A percentile compares a stretch with the other conserved stretches of the same genome.
These are phyloP conservation scores for Willowsia nigromaculata DNA, from an alignment of 2,888 invertebrate species.

Conservation along the genomic window DNA sequence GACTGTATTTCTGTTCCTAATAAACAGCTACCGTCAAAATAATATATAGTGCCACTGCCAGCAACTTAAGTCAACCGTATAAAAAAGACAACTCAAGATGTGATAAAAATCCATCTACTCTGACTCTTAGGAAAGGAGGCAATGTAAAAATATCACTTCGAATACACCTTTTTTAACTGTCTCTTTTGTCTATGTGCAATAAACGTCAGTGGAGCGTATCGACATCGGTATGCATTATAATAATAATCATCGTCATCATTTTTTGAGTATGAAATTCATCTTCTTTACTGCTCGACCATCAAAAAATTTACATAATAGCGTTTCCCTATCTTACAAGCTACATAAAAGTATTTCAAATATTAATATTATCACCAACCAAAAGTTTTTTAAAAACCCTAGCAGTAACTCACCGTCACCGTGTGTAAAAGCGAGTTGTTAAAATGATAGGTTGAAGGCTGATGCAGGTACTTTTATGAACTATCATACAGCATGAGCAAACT, in stretches of 20 bases:
- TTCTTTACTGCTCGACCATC: slow-evolving; percentile 34
- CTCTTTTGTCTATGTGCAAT: slow-evolving; percentile 22
- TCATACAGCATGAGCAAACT: background rate
- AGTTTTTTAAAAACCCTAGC: slow-evolving; percentile 15
- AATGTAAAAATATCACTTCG: slow-evolving; percentile 17
- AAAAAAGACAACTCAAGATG: background rate
- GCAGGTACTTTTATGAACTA: background rate
- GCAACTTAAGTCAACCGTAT: background rate
- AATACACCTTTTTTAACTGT: slow-evolving; percentile 16
- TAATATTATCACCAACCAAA: slow-evolving; percentile 7
- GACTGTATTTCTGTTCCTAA: background rate
- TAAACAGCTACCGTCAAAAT: slow-evolving; percentile 10
- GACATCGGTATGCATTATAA: slow-evolving; percentile 11
- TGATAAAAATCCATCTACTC: slow-evolving; percentile 31
- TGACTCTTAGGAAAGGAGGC: background rate
- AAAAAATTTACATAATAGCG: slow-evolving; percentile 39
- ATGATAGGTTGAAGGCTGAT: background rate
- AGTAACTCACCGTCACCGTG: background rate
- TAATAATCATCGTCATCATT: background rate
- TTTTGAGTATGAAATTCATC: slow-evolving; percentile 47
- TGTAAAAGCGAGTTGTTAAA: background rate
- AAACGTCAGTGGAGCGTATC: slow-evolving; percentile 40
- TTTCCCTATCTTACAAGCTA: background rate
- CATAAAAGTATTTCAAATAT: slow-evolving; percentile 17
- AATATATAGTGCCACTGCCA: slow-evolving; percentile 23